Evolutionary conservation across 2,888 invertebrate genomes (phyloP).

Genomic region (Cephalotes varians): DNA sequence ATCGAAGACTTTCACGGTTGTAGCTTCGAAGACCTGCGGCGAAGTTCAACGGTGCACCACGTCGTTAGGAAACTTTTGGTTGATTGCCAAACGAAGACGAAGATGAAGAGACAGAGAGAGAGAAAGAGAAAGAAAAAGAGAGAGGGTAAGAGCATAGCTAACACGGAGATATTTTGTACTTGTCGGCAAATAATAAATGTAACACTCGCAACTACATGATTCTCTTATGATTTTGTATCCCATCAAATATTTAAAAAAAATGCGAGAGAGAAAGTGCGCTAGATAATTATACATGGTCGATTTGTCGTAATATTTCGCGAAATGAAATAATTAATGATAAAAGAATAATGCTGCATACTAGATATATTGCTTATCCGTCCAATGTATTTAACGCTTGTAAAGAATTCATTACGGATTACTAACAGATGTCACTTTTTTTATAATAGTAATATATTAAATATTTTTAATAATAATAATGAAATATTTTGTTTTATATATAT

Average conservation of each 20-base stretch:
- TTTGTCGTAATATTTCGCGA: conserved; percentile 32
- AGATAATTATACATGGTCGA: conserved; percentile 42
- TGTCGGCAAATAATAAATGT: conserved; percentile 58
- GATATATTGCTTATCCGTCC: neutral
- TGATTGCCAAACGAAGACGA: conserved; percentile 55
- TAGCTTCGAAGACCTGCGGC: conserved; percentile 38
- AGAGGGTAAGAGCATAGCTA: neutral
- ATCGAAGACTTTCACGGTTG: conserved; percentile 70
- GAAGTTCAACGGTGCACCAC: conserved; percentile 51
- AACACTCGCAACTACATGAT: conserved; percentile 49
- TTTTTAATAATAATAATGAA: neutral
- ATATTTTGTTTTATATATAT: too few species aligned
- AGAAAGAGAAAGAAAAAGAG: neutral
- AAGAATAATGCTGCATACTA: neutral
- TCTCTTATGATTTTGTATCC: conserved; percentile 19
- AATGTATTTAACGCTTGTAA: neutral
- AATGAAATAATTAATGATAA: conserved; percentile 38
- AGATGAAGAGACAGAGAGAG: conserved; percentile 21
- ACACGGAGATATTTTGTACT: conserved; percentile 51
- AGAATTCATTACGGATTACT: conserved; percentile 6
- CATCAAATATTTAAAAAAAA: conserved; percentile 13
- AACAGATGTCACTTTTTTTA: neutral
- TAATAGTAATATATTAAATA: neutral
- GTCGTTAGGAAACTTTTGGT: conserved; percentile 59
- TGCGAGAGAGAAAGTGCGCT: neutral